Evolutionary conservation across 2,888 invertebrate genomes (phyloP).

Genomic region (Allacma fusca): DNA sequence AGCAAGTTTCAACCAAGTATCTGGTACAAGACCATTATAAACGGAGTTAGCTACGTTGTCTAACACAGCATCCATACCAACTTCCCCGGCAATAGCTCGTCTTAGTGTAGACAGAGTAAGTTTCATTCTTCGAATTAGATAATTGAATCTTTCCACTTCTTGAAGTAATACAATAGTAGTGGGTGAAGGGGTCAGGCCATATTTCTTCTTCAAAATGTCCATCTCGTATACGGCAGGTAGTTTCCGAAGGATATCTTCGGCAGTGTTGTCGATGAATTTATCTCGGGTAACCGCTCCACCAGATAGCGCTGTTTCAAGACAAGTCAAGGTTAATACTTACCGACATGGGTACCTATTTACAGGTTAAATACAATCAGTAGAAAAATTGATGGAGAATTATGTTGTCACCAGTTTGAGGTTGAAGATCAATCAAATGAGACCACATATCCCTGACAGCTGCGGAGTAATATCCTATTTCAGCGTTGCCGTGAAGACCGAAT

Average conservation of each 20-base stretch:
- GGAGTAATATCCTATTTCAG: constrained; percentile 93
- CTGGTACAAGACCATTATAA: constrained; percentile 85
- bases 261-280: constrained; percentile 82
- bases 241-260: constrained; percentile 78
- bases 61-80: constrained; percentile 85
- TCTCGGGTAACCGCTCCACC: constrained; percentile 82
- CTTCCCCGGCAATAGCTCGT: constrained; percentile 88
- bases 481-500: constrained; percentile 93
- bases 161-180: constrained; percentile 86
- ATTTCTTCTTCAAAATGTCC: constrained; percentile 79
- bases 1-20: constrained; percentile 80
- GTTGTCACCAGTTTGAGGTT: constrained; percentile 82
- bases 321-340: not conserved
- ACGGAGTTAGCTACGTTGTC: constrained; percentile 84
- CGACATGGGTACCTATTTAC: too few relatives aligned
- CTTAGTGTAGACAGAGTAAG: constrained; percentile 76
- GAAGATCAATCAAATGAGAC: constrained; percentile 83
- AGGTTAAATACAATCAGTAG: too few relatives aligned
- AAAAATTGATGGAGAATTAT: not conserved
- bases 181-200: constrained; percentile 81
- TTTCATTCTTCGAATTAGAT: constrained; percentile 75
- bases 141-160: constrained; percentile 86
- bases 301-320: constrained; percentile 69
- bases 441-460: constrained; percentile 87
- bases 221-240: constrained; percentile 81